A percentile compares a stretch with the other conserved stretches of the same genome.
Conservation (phyloP, 1,140 invertebrate species). For the Odontomachus brunneus region DNA sequence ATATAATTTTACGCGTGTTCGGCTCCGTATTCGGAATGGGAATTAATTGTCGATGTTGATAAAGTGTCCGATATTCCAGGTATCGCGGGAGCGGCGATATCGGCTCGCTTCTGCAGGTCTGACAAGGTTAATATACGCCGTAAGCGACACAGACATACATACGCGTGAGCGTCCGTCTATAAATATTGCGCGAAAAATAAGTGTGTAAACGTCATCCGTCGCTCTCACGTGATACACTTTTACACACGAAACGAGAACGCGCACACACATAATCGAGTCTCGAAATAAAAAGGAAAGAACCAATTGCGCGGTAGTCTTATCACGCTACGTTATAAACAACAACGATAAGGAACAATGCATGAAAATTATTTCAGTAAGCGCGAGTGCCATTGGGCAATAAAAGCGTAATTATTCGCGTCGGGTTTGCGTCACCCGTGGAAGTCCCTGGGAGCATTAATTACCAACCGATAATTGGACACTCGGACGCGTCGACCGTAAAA, state of each 20-base stretch:
- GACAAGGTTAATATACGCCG: constrained; percentile 9
- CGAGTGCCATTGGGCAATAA: neutral
- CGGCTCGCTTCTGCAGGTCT: neutral
- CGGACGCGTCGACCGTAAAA: neutral
- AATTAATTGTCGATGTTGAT: constrained; percentile 55
- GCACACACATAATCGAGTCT: neutral
- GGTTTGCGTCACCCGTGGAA: neutral
- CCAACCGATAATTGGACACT: neutral
- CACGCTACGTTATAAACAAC: constrained; percentile 2
- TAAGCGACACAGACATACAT: neutral
- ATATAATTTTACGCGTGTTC: too few species aligned
- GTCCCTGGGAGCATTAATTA: neutral
- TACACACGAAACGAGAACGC: neutral
- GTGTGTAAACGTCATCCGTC: neutral
- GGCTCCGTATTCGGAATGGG: too few species aligned
- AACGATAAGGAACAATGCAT: neutral
- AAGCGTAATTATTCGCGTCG: neutral
- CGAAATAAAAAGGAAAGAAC: constrained; percentile 18
- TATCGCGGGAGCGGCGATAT: constrained; percentile 3
- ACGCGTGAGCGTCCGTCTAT: neutral
- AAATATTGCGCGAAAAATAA: constrained; percentile 8
- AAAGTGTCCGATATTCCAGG: constrained; percentile 32
- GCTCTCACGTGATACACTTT: neutral
- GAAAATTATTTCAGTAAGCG: neutral
- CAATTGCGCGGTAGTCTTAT: neutral